Evolutionary conservation across 2,888 invertebrate species (phyloP), one percentile per base, ranked within the genome.

Genomic region (Ypsolopha scabrella): DNA sequence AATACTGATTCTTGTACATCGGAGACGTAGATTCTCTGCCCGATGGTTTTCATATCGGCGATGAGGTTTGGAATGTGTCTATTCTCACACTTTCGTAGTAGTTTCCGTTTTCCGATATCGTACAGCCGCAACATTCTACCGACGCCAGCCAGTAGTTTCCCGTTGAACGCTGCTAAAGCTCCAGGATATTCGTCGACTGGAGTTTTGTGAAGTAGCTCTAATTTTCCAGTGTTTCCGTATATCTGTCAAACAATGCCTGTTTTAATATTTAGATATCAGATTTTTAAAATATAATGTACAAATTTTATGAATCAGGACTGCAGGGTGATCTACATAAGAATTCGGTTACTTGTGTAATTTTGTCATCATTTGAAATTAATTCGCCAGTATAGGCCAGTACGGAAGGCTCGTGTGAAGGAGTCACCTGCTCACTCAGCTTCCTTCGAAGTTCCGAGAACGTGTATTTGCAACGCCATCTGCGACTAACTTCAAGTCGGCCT

Each of bases 1-100:
- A 97, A 97, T 34, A 99, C 93, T 24, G 97, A 97, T 75, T 99
- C 99, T 77, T 98, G 97, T 0, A 98, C 94, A 73, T 99, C 99
- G 0, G 96, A 93, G 0, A 96, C 99, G 68, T 94, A 96, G 57
- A 99, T 94, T 53, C 99, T 90, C 68, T 97, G 95, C 1, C 99
- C 98, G 79, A 97, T 93, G 0, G 97, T 94, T 74, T 97, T 95
- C 57, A 99, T 95, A 60, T 95, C 95, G 0, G 95, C 94, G 58
- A 99, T 95, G 58, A 94, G 91, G 74, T 98, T 97, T 10, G 99
- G 98, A 79, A 99, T 94, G 86, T 98, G 97, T 91, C 90, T 79
- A 65, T 99, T 99, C 81, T 99, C 99, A 82, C 99, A 99, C 85
- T 99, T 99, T 51, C 98, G 89, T 46, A 99, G 79, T 53, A 99